Percentiles rank a stretch among this genome's conserved stretches.
phyloP scores from a whole-genome alignment of 2,797 vertebrate genomes.

The Betta splendens region DNA sequence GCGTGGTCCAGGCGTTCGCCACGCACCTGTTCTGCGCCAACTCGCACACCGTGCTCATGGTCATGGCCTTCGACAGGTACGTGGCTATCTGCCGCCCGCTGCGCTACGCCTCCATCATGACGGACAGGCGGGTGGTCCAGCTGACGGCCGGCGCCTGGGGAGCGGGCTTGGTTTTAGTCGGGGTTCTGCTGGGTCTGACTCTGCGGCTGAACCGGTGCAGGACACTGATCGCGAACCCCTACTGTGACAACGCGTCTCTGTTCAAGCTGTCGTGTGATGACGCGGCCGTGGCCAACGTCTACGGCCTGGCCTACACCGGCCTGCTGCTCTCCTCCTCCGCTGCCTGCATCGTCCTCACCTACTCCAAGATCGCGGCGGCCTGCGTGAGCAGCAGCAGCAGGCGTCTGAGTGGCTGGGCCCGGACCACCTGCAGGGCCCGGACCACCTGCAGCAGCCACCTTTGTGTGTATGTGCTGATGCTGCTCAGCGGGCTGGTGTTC shows the following conservation, averaged over 20 bases:
- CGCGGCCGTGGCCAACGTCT: constrained; percentile 62
- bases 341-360: constrained; percentile 49
- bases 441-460: constrained; percentile 72
- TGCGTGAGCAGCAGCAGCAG: constrained; percentile 60
- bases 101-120: constrained; percentile 73
- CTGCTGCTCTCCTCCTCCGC: constrained; percentile 43
- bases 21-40: constrained; percentile 77
- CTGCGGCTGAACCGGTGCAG: constrained; percentile 53
- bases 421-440: constrained; percentile 70
- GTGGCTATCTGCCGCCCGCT: constrained; percentile 83
- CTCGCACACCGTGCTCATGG: constrained; percentile 80
- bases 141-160: constrained; percentile 32
- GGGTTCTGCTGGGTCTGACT: constrained; percentile 40
- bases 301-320: constrained; percentile 56
- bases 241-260: constrained; percentile 68
- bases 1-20: constrained; percentile 83
- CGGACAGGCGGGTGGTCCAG: constrained; percentile 52
- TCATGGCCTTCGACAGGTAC: constrained; percentile 85
- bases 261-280: constrained; percentile 74
- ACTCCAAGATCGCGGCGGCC: constrained; percentile 39
- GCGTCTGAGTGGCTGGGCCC: constrained; percentile 64
- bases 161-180: constrained; percentile 15
- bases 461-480: constrained; percentile 50
- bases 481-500: constrained; percentile 1
- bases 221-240: constrained; percentile 46